Base-by-base conservation (phyloP, 2,888 invertebrate genomes). In the Trachelus iudaicus region DNA sequence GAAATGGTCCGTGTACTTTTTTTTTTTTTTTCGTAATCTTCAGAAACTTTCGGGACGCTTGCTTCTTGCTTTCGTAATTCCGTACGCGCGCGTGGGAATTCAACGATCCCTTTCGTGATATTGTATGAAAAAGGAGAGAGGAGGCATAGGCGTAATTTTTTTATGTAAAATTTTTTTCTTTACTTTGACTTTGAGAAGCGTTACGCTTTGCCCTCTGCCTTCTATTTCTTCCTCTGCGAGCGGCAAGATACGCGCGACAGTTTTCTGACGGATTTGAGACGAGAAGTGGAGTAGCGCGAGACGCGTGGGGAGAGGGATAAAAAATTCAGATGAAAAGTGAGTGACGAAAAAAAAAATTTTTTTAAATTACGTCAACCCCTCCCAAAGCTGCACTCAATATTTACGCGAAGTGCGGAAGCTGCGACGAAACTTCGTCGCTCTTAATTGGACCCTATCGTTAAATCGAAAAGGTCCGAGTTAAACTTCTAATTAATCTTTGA, bases 371-470 rank as follows among this genome's bases (percentile, higher is more conserved):
- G 4, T 40, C 40, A 0, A 23, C 6, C 2, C 40, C 40, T 1
- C 56, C 23, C 56, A 23, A 23, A 56, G 23, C 56, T 23, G 56
- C 56, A 56, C 23, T 56, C 56, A 56, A 23, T 56, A 23, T 56
- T 56, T 56, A 56, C 56, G 23, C 1, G 23, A 2, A 23, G 56
- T 23, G 23, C 4, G 12, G 12, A 15, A 2, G 9, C 23, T 23
- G 56, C 23, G 23, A 56, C 56, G 56, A 56, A 56, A 56, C 23
- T 56, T 9, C 23, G 9, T 23, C 15, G 6, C 81, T 86, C 83
- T 86, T 85, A 85, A 85, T 85, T 85, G 82, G 82, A 86, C 82
- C 80, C 77, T 76, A 75, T 37, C 69, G 37, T 15, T n/a, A 15
- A 56, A 37, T 31, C 75, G 35, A 35, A n/a, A 75, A 9, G 9